phyloP scores from a whole-genome alignment of 2,888 invertebrate genomes.

The Tachina fera region DNA sequence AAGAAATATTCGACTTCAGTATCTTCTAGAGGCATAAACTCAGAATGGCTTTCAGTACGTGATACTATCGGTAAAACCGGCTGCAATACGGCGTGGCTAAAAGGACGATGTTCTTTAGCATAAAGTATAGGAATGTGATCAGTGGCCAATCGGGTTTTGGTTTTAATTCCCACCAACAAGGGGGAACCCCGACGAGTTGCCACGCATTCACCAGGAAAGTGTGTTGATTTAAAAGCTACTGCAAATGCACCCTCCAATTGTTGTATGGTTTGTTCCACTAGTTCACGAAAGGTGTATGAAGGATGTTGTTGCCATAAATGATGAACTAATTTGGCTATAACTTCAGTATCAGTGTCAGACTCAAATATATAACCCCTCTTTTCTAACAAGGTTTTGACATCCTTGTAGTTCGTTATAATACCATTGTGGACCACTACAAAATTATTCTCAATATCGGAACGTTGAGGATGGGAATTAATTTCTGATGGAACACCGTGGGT shows the following conservation, averaged over 20 bases:
- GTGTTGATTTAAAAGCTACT: conserved; percentile 96
- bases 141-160: conserved; percentile 94
- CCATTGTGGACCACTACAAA: conserved; percentile 97
- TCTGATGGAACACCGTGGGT: conserved; percentile 98
- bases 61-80: conserved; percentile 87
- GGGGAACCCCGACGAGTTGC: conserved; percentile 98
- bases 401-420: conserved; percentile 99
- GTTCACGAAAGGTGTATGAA: conserved; percentile 94
- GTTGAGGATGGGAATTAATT: conserved; percentile 98
- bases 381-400: conserved; percentile 94
- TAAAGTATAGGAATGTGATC: conserved; percentile 99
- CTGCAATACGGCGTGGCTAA: conserved; percentile 84
- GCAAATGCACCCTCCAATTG: conserved; percentile 99
- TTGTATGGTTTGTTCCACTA: conserved; percentile 97
- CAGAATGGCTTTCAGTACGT: conserved; percentile 93
- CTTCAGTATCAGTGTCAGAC: conserved; percentile 99
- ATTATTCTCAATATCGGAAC: conserved; percentile 92
- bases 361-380: conserved; percentile 97
- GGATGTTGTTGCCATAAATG: conserved; percentile 96
- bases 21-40: conserved; percentile 95
- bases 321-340: conserved; percentile 97
- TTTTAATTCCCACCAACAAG: conserved; percentile 98
- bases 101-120: conserved; percentile 87
- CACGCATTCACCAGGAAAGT: conserved; percentile 98
- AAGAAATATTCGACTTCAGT: conserved; percentile 99